phyloP scores from a whole-genome alignment of 92 coral and sea anemone genomes.

The Phenganax marumi region DNA sequence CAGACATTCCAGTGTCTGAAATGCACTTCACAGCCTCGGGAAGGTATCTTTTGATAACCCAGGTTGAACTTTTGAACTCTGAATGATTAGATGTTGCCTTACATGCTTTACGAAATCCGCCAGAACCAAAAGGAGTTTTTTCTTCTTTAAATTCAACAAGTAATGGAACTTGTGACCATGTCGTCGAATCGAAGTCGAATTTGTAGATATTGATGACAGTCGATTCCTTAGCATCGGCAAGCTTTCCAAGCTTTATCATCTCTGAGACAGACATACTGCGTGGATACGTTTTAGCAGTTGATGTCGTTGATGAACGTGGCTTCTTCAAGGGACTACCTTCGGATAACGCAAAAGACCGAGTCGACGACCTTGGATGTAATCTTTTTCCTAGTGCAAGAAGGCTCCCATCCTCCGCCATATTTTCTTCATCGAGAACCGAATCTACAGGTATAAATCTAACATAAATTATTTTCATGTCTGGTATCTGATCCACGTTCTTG shows the following conservation, averaged over 20 bases:
- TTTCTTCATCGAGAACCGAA: too few relatives aligned
- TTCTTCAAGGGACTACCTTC: too few relatives aligned
- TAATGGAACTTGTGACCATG: conserved; percentile 48
- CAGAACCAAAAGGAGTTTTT: conserved; percentile 44
- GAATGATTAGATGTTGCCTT: conserved; percentile 49
- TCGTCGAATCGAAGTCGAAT: conserved; percentile 37
- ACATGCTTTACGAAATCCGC: conserved; percentile 53
- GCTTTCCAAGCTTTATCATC: conserved; percentile 66
- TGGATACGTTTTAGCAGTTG: conserved; percentile 39
- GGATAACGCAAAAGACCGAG: too few relatives aligned
- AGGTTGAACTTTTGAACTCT: conserved; percentile 40
- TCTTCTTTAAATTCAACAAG: conserved; percentile 42
- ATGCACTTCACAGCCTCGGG: conserved; percentile 43
- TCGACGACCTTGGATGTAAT: too few relatives aligned
- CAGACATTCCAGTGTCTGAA: conserved; percentile 15
- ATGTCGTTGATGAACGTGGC: too few relatives aligned
- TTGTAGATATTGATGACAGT: conserved; percentile 1
- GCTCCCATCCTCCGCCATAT: too few relatives aligned
- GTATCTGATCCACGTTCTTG: background rate
- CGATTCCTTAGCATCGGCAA: background rate
- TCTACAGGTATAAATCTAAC: background rate
- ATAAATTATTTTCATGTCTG: background rate
- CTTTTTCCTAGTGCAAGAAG: too few relatives aligned
- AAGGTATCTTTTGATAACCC: conserved; percentile 63
- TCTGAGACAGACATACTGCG: conserved; percentile 55